Evolutionary conservation across 2,797 vertebrate species (phyloP).

Genomic region (Catharus ustulatus): DNA sequence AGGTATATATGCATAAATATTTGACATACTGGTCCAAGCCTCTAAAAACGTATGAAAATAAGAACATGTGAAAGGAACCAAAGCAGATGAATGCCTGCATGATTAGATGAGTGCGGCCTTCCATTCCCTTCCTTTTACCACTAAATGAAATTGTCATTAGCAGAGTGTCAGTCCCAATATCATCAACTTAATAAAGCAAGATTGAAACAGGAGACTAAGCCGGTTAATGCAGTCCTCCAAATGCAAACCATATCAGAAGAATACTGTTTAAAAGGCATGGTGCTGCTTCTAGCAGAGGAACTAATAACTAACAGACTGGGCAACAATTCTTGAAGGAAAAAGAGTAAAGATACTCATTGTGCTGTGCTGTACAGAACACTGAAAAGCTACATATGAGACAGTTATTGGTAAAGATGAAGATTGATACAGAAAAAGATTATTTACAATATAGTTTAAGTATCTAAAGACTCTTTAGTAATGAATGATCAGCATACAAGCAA

Average conservation of each 20-base stretch:
- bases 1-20: constrained; percentile 55
- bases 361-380: background rate
- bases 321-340: background rate
- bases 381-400: background rate
- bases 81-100: background rate
- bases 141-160: constrained; percentile 72
- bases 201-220: constrained; percentile 61
- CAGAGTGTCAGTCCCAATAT: constrained; percentile 65
- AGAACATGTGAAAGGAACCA: constrained; percentile 38
- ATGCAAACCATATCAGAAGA: constrained; percentile 10
- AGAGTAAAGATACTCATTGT: background rate
- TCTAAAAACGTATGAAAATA: constrained; percentile 46
- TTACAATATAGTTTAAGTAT: background rate
- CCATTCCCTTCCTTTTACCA: constrained; percentile 49
- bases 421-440: background rate
- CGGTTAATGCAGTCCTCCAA: constrained; percentile 52
- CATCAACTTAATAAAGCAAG: constrained; percentile 65
- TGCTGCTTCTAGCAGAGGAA: background rate
- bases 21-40: constrained; percentile 36
- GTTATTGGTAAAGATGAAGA: background rate
- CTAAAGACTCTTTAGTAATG: background rate
- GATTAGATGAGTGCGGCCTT: constrained; percentile 57
- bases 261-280: background rate
- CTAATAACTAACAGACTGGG: background rate
- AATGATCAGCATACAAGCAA: background rate